Evolutionary conservation across 2,888 invertebrate species (phyloP), one percentile per base, ranked within the genome.

Genomic region (Polylopha cassiicola): DNA sequence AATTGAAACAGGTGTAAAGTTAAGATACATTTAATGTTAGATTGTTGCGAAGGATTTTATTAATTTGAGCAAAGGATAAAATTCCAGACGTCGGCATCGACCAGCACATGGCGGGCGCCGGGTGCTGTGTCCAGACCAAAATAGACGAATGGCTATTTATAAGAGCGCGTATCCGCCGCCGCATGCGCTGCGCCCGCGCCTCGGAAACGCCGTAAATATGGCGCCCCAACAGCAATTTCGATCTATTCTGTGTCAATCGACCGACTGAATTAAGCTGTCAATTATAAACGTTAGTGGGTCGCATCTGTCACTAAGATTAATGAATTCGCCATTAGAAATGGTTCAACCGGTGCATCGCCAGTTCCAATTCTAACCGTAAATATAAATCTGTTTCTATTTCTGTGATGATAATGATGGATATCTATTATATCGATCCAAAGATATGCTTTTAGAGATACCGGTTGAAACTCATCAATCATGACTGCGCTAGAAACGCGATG

Each of bases 131-230:
- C 66, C 65, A 59, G 71, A 72, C 78, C 44, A 65, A 84, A 84
- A 84, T 85, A 85, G 79, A 73, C 57, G 61, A 59, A 56, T 57
- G 60, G 70, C 77, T 85, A 84, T 81, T 81, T 81, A 80, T 82
- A 80, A 57, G 59, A 59, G 55, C 60, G 66, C 71, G 76, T 78
- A 82, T 82, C 82, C 82, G 82, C 71, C 65, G 55, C 73, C 74
- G 78, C 78, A 72, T 75, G 80, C 78, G 76, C 71, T 21, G 27
- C 27, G 27, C 22, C 15, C 15, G 31, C 31, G 21, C 22, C 15
- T 32, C 22, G 26, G 29, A 29, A 55, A 58, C 57, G 47, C n/a
- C 56, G 52, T 60, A 54, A 62, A 69, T 60, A 62, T 61, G 72
- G 68, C 69, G 63, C 65, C 67, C 27, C 13, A 36, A 27, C 20